Evolutionary conservation across 2,888 invertebrate species (phyloP).

Genomic region (Seira musarum): DNA sequence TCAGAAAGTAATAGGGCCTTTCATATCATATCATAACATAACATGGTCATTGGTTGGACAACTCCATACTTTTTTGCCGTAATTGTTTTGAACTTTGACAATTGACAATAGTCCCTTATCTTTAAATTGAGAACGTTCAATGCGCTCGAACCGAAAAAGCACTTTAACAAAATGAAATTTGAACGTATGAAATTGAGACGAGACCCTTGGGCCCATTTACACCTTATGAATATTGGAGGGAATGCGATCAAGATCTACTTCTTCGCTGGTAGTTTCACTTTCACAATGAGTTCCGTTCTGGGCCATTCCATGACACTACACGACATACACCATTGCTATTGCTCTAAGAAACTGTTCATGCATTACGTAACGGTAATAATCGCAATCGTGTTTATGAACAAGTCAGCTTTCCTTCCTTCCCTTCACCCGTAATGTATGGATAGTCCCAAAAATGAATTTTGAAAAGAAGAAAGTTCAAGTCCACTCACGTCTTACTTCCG

Average conservation of each 20-base stretch:
- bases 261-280: neutral
- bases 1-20: too few relatives aligned
- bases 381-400: too few relatives aligned
- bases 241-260: neutral
- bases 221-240: neutral
- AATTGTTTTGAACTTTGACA: too few relatives aligned
- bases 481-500: constrained; percentile 41
- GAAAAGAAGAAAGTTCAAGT: constrained; percentile 29
- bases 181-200: neutral
- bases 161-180: neutral
- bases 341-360: neutral
- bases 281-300: neutral
- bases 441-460: too few relatives aligned
- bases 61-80: too few relatives aligned
- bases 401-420: too few relatives aligned
- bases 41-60: too few relatives aligned
- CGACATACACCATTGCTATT: neutral
- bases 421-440: too few relatives aligned
- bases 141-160: too few relatives aligned
- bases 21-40: too few relatives aligned
- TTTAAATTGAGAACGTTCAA: neutral
- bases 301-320: neutral
- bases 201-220: neutral
- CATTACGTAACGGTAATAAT: neutral
- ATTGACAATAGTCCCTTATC: neutral